These are phyloP conservation scores for Malacoctenus gilli DNA, from an alignment of 2,797 vertebrate genomes.

Conservation along the genomic window DNA sequence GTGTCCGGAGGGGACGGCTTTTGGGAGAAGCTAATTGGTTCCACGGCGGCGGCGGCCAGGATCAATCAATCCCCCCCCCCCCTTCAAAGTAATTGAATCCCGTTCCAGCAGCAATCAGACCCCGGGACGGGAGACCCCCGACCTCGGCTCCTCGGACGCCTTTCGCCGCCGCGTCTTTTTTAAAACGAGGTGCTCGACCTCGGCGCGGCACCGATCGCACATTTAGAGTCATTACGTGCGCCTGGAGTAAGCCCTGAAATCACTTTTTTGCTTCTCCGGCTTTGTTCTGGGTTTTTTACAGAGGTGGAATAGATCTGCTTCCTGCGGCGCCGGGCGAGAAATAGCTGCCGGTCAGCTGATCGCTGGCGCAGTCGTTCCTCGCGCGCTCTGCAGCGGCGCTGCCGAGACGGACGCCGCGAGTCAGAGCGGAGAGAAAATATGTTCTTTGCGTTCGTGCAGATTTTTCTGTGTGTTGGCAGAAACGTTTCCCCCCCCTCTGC, in stretches of 20 bases:
- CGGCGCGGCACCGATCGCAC: not conserved
- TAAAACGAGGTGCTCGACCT: conserved; percentile 13
- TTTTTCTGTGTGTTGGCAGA: conserved; percentile 29
- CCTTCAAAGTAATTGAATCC: too few species aligned
- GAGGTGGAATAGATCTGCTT: conserved; percentile 26
- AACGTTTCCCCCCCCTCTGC: conserved; percentile 7
- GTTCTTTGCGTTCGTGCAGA: conserved; percentile 5
- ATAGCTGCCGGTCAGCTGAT: conserved; percentile 49
- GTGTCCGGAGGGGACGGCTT: too few species aligned
- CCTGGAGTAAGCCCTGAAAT: not conserved
- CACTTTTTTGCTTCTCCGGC: conserved; percentile 1
- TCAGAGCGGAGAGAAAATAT: conserved; percentile 38
- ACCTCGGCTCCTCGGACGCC: too few species aligned
- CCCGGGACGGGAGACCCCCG: too few species aligned
- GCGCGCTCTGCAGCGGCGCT: conserved; percentile 45
- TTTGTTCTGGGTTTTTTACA: conserved; percentile 1
- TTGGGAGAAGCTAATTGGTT: too few species aligned
- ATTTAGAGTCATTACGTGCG: too few species aligned
- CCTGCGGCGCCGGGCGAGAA: conserved; percentile 23
- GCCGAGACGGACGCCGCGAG: conserved; percentile 44
- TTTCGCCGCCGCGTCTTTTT: not conserved
- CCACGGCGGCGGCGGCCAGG: too few species aligned
- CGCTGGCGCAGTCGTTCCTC: conserved; percentile 34
- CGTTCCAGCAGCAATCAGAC: too few species aligned
- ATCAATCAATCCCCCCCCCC: too few species aligned